A percentile compares a stretch with the other conserved stretches of the same genome.
These are phyloP conservation scores for Saccostrea glomerata DNA, from an alignment of 1,140 invertebrate genomes.

Conservation along the genomic window DNA sequence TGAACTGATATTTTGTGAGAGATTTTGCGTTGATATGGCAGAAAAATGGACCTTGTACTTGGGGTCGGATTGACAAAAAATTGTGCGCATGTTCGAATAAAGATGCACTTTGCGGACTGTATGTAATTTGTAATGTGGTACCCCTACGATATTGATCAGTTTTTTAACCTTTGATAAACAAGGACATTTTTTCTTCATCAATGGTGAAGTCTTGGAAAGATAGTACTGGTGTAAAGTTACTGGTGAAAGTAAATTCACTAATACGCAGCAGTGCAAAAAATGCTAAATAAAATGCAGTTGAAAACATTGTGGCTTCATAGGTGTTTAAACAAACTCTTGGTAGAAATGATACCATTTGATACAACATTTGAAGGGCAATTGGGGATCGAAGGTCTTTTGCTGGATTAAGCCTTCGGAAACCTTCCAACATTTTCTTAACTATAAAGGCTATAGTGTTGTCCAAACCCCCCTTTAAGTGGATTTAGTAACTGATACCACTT, in stretches of 20 bases:
- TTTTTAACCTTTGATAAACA: conserved; percentile 10
- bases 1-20: conserved; percentile 39
- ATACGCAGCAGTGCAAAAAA: conserved; percentile 22
- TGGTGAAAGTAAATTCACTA: neutral
- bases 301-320: conserved; percentile 13
- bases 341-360: neutral
- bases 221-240: neutral
- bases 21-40: conserved; percentile 2
- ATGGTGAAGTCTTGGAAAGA: neutral
- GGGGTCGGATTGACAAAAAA: neutral
- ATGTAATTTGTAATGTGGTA: neutral
- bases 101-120: neutral
- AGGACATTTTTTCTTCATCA: neutral
- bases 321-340: neutral
- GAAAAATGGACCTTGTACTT: conserved; percentile 14
- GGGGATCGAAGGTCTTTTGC: conserved; percentile 4
- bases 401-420: conserved; percentile 22
- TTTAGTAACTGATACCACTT: neutral
- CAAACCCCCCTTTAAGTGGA: neutral
- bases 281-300: neutral
- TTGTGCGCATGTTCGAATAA: neutral
- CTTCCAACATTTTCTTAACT: no score
- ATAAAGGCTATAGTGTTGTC: conserved; percentile 39
- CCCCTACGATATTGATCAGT: neutral
- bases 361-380: no score